phyloP scores from a whole-genome alignment of 2,113 vertebrate species.

The Ceyx margarethae region DNA sequence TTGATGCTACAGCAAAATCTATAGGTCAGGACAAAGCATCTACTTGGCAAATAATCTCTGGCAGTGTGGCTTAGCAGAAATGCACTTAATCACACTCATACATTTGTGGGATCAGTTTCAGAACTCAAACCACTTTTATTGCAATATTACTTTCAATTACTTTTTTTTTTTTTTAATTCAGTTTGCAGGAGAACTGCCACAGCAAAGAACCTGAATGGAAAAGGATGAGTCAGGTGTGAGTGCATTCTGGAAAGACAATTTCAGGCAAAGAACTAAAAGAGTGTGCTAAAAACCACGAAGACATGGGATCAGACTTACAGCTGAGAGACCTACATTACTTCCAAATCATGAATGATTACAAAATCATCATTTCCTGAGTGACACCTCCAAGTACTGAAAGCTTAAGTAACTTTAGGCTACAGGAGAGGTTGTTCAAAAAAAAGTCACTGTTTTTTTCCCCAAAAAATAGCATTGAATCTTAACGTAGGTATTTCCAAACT shows the following conservation, averaged over 20 bases:
- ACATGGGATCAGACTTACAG: neutral
- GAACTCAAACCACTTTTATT: neutral
- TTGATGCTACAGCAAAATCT: neutral
- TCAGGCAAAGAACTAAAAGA: neutral
- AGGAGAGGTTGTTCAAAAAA: no score
- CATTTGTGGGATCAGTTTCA: neutral
- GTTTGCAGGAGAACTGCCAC: neutral
- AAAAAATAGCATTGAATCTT: neutral
- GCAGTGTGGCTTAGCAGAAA: neutral
- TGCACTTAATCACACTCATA: fast-evolving
- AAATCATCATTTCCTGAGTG: neutral
- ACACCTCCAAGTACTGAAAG: neutral
- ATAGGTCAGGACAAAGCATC: neutral
- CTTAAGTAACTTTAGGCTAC: neutral
- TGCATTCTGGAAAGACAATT: neutral
- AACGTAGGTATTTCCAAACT: neutral
- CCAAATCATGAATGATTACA: neutral
- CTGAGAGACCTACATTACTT: neutral
- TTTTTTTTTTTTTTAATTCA: constrained; percentile 9
- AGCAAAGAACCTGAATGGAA: neutral
- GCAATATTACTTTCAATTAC: constrained; percentile 14
- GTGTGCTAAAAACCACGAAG: neutral
- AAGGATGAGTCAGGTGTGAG: neutral
- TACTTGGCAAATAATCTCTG: neutral
- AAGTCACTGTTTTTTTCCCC: no score